Conservation (phyloP, 1,140 invertebrate species). For the Druon quercuslanigerum region DNA sequence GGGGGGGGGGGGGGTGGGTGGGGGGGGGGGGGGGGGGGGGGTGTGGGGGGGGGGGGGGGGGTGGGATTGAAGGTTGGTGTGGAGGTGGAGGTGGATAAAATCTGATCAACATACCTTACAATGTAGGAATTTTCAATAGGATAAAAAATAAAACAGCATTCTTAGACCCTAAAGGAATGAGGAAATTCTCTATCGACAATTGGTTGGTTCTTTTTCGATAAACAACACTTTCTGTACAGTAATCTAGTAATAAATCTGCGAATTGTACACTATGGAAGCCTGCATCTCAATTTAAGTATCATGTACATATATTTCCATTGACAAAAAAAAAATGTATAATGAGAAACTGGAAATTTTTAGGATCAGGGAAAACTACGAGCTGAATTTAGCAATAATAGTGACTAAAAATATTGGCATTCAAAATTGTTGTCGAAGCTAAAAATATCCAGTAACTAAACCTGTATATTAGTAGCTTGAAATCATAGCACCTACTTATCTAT, state of each 20-base stretch:
- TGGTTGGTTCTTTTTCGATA: slow-evolving; percentile 59
- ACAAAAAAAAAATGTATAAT: slow-evolving; percentile 43
- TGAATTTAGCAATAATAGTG: not conserved
- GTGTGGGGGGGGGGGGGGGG: too few relatives aligned
- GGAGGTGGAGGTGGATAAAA: too few relatives aligned
- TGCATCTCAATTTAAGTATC: slow-evolving; percentile 37
- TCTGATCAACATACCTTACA: too few relatives aligned
- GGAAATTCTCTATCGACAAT: slow-evolving; percentile 44
- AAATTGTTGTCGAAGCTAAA: slow-evolving; percentile 31
- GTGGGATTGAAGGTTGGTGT: too few relatives aligned
- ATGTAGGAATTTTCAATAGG: too few relatives aligned
- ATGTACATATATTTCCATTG: slow-evolving; percentile 52
- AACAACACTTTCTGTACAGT: slow-evolving; percentile 64
- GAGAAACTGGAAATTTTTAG: slow-evolving; percentile 45
- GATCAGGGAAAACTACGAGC: not conserved
- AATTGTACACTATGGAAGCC: slow-evolving; percentile 56
- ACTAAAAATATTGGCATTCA: too few relatives aligned
- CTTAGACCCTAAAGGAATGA: slow-evolving; percentile 1
- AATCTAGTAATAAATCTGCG: slow-evolving; percentile 58
- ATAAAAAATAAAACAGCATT: not conserved
- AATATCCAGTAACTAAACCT: slow-evolving; percentile 43
- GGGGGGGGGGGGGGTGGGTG: too few relatives aligned
- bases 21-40: too few relatives aligned
- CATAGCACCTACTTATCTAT: slow-evolving; percentile 55
- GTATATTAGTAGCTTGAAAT: slow-evolving; percentile 50